Evolutionary conservation across 1,140 invertebrate species (phyloP).

Genomic region (Pseudomyrmex dendroicus): DNA sequence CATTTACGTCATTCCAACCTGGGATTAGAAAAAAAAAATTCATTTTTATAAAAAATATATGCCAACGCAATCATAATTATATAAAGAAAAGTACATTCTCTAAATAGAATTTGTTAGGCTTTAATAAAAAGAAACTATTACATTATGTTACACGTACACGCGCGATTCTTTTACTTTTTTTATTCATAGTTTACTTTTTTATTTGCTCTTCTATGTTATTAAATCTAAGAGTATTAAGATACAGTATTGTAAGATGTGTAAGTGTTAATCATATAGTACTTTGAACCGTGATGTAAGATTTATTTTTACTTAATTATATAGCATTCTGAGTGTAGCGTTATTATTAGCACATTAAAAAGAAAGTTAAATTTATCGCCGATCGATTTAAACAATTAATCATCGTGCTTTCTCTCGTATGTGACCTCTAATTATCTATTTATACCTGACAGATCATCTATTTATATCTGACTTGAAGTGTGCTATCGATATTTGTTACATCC

Average conservation of each 20-base stretch:
- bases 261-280: background rate
- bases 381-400: conserved; percentile 44
- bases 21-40: conserved; percentile 13
- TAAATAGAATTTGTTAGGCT: background rate
- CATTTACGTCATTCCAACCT: conserved; percentile 24
- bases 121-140: background rate
- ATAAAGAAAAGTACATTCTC: background rate
- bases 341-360: conserved; percentile 53
- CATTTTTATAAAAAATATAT: background rate
- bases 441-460: conserved; percentile 28
- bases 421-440: conserved; percentile 48
- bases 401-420: background rate
- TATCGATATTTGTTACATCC: background rate
- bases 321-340: conserved; percentile 25
- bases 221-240: background rate
- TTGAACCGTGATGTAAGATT: conserved; percentile 21
- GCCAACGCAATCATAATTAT: background rate
- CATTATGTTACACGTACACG: background rate
- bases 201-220: background rate
- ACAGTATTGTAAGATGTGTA: background rate
- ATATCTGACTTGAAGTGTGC: background rate
- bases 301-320: conserved; percentile 34
- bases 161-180: background rate
- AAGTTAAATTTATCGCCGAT: conserved; percentile 59
- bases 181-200: background rate